These are phyloP conservation scores for Turritopsis rubra DNA, from an alignment of 30 jellyfish, hydroid and myxozoan species.

Conservation along the genomic window DNA sequence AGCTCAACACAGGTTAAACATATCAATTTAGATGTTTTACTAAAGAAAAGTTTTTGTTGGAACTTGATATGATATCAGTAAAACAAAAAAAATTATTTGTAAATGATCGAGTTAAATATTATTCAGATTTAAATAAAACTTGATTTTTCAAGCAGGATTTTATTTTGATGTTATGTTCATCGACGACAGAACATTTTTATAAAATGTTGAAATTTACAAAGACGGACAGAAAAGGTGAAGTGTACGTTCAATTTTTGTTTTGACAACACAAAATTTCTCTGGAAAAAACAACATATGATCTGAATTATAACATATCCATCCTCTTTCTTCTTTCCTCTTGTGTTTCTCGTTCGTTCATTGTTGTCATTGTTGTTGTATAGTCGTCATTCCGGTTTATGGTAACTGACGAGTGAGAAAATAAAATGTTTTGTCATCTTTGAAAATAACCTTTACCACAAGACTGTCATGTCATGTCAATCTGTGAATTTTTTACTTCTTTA, in stretches of 20 bases:
- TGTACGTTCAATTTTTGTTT: neutral
- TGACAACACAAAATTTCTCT: no score
- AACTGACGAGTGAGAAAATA: neutral
- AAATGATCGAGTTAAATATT: no score
- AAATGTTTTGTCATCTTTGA: neutral
- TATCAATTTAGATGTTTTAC: neutral
- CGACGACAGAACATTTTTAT: neutral
- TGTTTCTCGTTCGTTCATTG: no score
- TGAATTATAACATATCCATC: no score
- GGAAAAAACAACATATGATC: no score
- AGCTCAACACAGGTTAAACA: neutral
- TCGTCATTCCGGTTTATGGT: neutral
- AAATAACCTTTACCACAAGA: neutral
- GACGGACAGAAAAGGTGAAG: slow-evolving; percentile 9
- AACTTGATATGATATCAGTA: neutral
- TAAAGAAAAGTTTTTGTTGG: neutral
- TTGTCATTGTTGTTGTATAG: neutral
- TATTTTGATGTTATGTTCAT: no score
- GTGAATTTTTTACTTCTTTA: neutral
- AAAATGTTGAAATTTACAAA: neutral
- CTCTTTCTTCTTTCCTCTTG: no score
- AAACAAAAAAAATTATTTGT: no score
- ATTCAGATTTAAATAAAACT: no score
- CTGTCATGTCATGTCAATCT: neutral
- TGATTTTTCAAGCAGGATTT: no score